Evolutionary conservation across 2,113 vertebrate genomes (phyloP), one percentile per base, ranked within the genome.

Genomic region (Mobula hypostoma): DNA sequence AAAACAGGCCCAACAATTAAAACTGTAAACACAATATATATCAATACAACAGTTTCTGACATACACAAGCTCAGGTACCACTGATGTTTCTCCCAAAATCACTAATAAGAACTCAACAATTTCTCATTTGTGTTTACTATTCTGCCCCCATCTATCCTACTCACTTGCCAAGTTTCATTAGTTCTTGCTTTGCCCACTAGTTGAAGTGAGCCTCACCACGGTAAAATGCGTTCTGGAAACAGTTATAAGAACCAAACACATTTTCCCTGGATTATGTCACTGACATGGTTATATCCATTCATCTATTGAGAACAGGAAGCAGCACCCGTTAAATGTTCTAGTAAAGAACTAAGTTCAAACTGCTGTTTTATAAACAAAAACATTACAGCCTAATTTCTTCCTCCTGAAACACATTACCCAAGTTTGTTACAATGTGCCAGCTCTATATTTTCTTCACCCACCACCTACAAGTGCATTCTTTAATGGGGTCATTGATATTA

Each of bases 1-100:
- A 83, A 95, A 83, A 0, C 32, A 94, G 36, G 94, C 29, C 36
- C 14, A 94, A 95, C 21, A 36, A 24, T 95, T 88, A 63, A 95
- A 96, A 95, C 17, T 95, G 40, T 63, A 29, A 93, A 94, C 85
- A 56, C 4, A 5, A 70, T 6, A 27, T 93, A 56, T 21, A 74
- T 74, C 32, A 56, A 74, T 14, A 74, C 21, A 74, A n/a, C 32
- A 68, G 58, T 32, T 90, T 66, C 85, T 66, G 14, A 11, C 8
- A 66, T 70, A 93, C 40, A 40, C 7, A 48, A 74, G 36, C 70
- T 48, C 1, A 76, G 40, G 7, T 40, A 68, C 7, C 6, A 32
- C n/a, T 1, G 27, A 61, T 87, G 24, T 63, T 88, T 56, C 5
- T 88, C 61, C 83, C 27, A 9, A 87, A 88, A 5, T 56, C 29